phyloP scores from a whole-genome alignment of 2,113 vertebrate species.

The Vicugna pacos region DNA sequence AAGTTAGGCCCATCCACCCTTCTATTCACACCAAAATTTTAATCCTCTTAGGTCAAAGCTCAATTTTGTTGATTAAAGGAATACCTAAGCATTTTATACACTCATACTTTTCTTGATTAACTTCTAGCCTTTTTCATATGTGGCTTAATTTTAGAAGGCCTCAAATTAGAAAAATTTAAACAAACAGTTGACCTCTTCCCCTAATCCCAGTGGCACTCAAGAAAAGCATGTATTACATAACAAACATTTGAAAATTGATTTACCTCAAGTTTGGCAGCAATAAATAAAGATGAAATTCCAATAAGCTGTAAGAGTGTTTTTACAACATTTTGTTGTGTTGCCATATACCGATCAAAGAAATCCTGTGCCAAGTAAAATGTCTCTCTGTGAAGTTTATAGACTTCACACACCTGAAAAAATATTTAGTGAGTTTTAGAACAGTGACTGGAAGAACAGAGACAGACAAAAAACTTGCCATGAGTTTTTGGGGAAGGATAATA shows the following conservation, averaged over 20 bases:
- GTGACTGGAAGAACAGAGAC: neutral
- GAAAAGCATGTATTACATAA: neutral
- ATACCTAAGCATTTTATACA: neutral
- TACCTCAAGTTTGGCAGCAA: constrained; percentile 98
- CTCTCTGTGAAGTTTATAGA: constrained; percentile 97
- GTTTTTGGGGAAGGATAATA: neutral
- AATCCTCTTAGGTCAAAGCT: neutral
- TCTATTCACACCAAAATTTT: neutral
- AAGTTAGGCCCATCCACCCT: neutral
- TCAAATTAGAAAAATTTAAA: neutral
- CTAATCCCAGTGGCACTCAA: neutral
- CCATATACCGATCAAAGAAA: constrained; percentile 99
- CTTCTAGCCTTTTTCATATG: neutral
- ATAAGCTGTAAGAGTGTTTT: constrained; percentile 97
- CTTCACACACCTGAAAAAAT: constrained; percentile 93
- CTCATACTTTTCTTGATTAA: neutral
- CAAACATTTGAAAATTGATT: neutral
- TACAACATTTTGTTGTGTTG: constrained; percentile 93
- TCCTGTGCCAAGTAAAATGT: constrained; percentile 97
- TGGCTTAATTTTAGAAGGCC: neutral
- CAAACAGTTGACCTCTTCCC: neutral
- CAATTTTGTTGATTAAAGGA: neutral
- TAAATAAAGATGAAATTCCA: constrained; percentile 96
- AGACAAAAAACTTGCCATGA: neutral
- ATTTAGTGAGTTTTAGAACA: neutral